phyloP scores from a whole-genome alignment of 2,113 vertebrate genomes.

The Hymenochirus boettgeri region DNA sequence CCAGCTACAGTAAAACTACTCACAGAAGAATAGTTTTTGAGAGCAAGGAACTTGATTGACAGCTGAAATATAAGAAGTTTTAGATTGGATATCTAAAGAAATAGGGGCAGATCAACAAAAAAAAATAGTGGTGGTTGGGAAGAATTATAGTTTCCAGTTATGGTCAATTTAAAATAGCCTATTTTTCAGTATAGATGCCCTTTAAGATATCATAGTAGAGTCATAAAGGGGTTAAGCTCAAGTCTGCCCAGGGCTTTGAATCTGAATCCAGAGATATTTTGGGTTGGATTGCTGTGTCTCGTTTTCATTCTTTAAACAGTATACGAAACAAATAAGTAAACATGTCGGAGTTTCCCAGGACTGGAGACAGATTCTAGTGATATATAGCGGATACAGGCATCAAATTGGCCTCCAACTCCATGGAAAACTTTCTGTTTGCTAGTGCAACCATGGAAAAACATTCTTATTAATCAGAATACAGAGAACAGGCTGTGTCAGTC shows the following conservation, averaged over 20 bases:
- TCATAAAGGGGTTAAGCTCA: neutral
- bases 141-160: no score
- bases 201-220: neutral
- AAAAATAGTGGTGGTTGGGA: no score
- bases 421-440: slow-evolving; percentile 33
- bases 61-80: no score
- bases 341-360: slow-evolving; percentile 30
- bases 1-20: no score
- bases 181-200: no score
- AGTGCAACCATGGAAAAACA: slow-evolving; percentile 31
- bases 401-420: slow-evolving; percentile 22
- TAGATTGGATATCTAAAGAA: no score
- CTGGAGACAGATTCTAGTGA: slow-evolving; percentile 19
- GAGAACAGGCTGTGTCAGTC: slow-evolving; percentile 24
- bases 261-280: neutral
- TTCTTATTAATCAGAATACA: slow-evolving; percentile 33
- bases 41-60: no score
- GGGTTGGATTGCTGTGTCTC: neutral
- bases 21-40: no score
- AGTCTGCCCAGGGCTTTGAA: neutral
- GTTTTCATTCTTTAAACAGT: slow-evolving; percentile 19
- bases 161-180: no score
- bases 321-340: slow-evolving; percentile 42
- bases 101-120: no score
- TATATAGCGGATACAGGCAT: slow-evolving; percentile 36